phyloP scores from a whole-genome alignment of 2,113 vertebrate species.

The Gallinago paraguaiae region DNA sequence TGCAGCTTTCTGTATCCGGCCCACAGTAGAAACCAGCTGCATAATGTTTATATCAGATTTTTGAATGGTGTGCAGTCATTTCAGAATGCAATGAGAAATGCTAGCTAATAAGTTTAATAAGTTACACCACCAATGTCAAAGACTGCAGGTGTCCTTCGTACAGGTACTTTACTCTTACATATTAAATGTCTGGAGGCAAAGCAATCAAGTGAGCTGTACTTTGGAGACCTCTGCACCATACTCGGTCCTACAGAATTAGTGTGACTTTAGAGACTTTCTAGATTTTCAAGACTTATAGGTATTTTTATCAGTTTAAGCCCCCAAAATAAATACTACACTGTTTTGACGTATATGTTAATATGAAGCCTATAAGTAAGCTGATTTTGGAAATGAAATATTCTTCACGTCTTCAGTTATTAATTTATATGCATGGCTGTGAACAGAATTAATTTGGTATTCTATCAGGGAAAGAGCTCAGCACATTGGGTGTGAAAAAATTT shows the following conservation, averaged over 20 bases:
- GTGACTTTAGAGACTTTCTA: background rate
- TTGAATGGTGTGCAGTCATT: background rate
- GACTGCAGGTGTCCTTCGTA: background rate
- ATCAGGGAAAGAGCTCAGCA: constrained; percentile 59
- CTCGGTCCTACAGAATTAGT: accelerated
- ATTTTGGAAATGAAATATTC: background rate
- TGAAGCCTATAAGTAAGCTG: background rate
- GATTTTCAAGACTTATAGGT: background rate
- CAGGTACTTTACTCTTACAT: background rate
- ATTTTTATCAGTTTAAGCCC: background rate
- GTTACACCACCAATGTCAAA: background rate
- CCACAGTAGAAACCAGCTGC: background rate
- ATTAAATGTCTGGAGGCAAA: background rate
- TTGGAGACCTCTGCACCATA: background rate
- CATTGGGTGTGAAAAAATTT: background rate
- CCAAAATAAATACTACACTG: background rate
- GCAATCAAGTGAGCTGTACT: background rate
- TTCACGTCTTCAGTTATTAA: constrained; percentile 34
- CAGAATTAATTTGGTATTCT: constrained; percentile 58
- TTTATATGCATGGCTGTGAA: constrained; percentile 52
- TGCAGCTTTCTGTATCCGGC: background rate
- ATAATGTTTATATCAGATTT: background rate
- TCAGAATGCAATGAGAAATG: background rate
- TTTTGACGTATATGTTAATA: background rate
- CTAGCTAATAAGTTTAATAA: background rate